Evolutionary conservation across 2,888 invertebrate species (phyloP), one percentile per base, ranked within the genome.

Genomic region (Ceraclea dissimilis): DNA sequence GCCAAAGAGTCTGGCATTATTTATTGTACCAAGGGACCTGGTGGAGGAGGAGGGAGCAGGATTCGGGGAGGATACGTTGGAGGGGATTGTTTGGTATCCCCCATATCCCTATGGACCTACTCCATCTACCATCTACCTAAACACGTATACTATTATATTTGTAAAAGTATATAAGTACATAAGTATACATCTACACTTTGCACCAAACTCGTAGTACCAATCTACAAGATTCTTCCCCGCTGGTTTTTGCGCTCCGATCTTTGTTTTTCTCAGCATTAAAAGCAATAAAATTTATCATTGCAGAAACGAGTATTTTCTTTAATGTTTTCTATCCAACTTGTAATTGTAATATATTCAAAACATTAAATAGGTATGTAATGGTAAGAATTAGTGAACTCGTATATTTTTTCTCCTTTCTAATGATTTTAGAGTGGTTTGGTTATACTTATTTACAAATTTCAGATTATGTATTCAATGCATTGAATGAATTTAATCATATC

Each of bases 1-100:
- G 54, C 49, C 54, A 50, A 34, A 17, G 26, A 50, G 54, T 54
- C 54, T 57, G 57, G 22, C 51, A 50, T 57, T 57, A 54, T 57
- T 57, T 57, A 57, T 39, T 57, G 53, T 34, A 21, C 18, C 43
- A 17, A 47, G 56, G 31, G 33, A 46, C n/a, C n/a, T n/a, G n/a
- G 44, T 43, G 51, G 26, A 11, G 39, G 39, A 17, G 56, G 39
- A 47, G 53, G 44, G 26, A 18, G 49, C 6, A 44, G 33, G 44
- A 43, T 33, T 26, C 4, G 10, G 26, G 26, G 26, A 39, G 39
- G 39, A 16, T 39, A 39, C 39, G 39, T 39, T 39, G 26, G 19
- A 11, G 21, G 22, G 52, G 52, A 13, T 18, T 11, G 54, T 4
- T 18, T 4, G 33, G 33, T 46, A 17, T 46, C 43, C 49, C 49